Conservation (phyloP, 2,113 vertebrate species). For the Elachura formosa region DNA sequence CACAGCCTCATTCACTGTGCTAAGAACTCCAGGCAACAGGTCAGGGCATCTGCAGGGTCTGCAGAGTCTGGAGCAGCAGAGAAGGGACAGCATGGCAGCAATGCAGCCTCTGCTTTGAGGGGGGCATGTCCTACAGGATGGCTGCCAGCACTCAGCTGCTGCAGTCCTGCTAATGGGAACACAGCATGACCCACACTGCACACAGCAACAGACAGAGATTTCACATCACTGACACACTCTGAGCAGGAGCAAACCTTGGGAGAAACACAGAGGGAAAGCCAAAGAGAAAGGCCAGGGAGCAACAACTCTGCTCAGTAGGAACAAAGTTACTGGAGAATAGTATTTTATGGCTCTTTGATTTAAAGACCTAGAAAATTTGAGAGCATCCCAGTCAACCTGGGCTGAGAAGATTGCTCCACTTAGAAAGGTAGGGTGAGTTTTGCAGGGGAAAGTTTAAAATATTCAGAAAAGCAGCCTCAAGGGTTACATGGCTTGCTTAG, state of each 20-base stretch:
- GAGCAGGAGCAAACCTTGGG: not conserved
- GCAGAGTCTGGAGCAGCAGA: not conserved
- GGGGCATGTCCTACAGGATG: not conserved
- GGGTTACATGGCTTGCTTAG: not conserved
- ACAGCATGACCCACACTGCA: accelerated
- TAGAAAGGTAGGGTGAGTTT: not conserved
- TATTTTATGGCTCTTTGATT: not conserved
- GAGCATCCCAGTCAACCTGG: not conserved
- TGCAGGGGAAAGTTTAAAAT: not conserved
- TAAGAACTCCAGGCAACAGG: not conserved
- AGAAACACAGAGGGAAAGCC: not conserved
- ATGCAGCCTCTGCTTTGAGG: accelerated
- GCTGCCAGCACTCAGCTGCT: not conserved
- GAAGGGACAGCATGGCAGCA: not conserved
- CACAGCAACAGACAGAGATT: accelerated
- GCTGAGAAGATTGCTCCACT: not conserved
- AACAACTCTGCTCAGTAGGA: accelerated
- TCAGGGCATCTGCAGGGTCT: not conserved
- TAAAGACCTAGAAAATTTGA: not conserved
- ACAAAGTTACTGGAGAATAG: too few species aligned
- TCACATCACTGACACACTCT: not conserved
- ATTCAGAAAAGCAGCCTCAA: not conserved
- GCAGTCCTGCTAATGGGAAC: accelerated
- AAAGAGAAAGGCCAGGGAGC: not conserved
- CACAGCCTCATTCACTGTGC: not conserved